Evolutionary conservation across 2,888 invertebrate species (phyloP), one percentile per base, ranked within the genome.

Genomic region (Empis livida): DNA sequence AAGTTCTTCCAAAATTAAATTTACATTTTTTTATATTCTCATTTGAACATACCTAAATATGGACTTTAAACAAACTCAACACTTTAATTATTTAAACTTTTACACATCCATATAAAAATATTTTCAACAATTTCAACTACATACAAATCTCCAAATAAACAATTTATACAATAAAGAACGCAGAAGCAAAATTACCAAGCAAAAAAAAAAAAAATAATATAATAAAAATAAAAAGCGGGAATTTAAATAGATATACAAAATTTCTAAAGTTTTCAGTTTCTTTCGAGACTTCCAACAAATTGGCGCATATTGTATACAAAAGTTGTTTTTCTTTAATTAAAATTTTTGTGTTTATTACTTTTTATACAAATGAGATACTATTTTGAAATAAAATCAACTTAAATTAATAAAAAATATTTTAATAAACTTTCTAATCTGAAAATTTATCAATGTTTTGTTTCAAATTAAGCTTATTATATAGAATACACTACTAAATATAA

Each of bases 191-290:
- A 27, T 27, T 8, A 27, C 9, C 23, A 27, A 27, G 23, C 23
- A 9, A 27, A 27, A 27, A 20, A 20, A 20, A 20, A 20, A 20
- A 20, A 27, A 8, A 6, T 27, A 27, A 27, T 27, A 27, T 27
- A 27, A 27, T 42, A 51, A 46, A 44, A 53, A 54, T 51, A 49
- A 50, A 49, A 53, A 49, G 55, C 54, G 55, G 53, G 56, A 55
- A 53, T 54, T 56, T 53, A 55, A 51, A 52, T 37, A 48, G 45
- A 45, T 47, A 50, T 51, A 50, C 50, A 15, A 17, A 49, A 50
- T 35, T 45, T 20, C 30, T 42, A 41, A 37, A 50, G 49, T 48
- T 55, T 54, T 56, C 56, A 56, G 56, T 56, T 56, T 54, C 55
- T 46, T 46, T 53, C 40, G 49, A 54, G 50, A 53, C 51, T 52